Base-by-base conservation (phyloP, 1,140 invertebrate species). In the Holcopasites calliopsidis region DNA sequence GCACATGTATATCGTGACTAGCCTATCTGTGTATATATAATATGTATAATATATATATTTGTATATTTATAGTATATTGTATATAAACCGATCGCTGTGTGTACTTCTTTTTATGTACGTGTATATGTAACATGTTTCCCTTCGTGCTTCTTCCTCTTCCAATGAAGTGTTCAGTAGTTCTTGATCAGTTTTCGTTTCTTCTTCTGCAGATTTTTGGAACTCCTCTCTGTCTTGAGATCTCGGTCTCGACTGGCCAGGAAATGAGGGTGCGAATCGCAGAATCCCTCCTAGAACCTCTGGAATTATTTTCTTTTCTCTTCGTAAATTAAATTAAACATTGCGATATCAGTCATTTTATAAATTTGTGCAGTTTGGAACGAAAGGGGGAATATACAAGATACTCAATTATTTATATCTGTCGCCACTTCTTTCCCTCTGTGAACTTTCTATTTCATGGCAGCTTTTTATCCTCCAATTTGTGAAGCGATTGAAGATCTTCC, bases 1-100 rank as follows among this genome's bases (percentile, higher is more conserved):
- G 89, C 87, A 89, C 87, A 88, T 88, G 87, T 89, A 89, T 90
- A 88, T 80, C 76, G 76, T 87, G 81, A 81, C 85, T 87, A 88
- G 69, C 87, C 85, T 88, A 88, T 72, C 60, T 86, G 79, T 87
- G 76, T 86, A 82, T 87, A 86, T 85, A 84, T 87, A 86, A 86
- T 82, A 80, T 85, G 79, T 88, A n/a, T n/a, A n/a, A n/a, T n/a
- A n/a, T n/a, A n/a, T n/a, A n/a, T n/a, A n/a, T n/a, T n/a, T n/a
- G n/a, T n/a, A 82, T 87, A 84, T 87, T 86, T 71, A 80, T 83
- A 85, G 78, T 83, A 86, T 87, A 84, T 87, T 74, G 82, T 86
- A 84, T 88, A 87, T 88, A 88, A 88, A 86, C 78, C 82, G 82
- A 85, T 68, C 77, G 77, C 85, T 83, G 75, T 83, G 71, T 58